These are phyloP conservation scores for Hydrozoanthus gracilis DNA, from an alignment of 92 coral and sea anemone genomes.

Conservation along the genomic window DNA sequence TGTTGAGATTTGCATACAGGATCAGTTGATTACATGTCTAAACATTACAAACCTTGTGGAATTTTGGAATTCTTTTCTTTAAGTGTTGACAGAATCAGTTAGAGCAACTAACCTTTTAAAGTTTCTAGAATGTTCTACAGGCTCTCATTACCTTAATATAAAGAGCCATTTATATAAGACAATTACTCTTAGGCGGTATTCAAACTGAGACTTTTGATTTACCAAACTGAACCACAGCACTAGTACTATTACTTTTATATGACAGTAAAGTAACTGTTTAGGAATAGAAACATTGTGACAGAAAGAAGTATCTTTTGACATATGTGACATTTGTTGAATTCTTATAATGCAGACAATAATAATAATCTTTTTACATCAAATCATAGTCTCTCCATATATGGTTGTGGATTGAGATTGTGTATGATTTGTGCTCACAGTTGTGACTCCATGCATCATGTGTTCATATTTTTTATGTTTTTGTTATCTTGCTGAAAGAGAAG, in stretches of 20 bases:
- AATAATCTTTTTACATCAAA: background rate
- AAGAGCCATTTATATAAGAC: too few relatives aligned
- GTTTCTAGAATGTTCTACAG: constrained; percentile 35
- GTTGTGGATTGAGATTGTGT: background rate
- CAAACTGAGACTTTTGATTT: background rate
- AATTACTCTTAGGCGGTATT: constrained; percentile 8
- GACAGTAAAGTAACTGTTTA: too few relatives aligned
- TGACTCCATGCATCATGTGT: too few relatives aligned
- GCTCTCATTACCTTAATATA: background rate
- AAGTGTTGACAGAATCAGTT: constrained; percentile 25
- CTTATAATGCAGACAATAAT: background rate
- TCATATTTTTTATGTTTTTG: too few relatives aligned
- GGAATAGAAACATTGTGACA: too few relatives aligned
- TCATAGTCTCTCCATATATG: constrained; percentile 29
- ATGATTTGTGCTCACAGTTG: too few relatives aligned
- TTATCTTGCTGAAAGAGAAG: too few relatives aligned
- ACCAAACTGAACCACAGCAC: too few relatives aligned
- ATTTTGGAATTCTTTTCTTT: constrained; percentile 28
- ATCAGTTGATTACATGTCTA: background rate
- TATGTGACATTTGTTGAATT: background rate
- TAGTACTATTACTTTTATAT: too few relatives aligned
- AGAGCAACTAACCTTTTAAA: background rate
- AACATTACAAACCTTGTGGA: background rate
- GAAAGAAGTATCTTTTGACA: background rate
- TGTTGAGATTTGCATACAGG: background rate